These are phyloP conservation scores for Agraylea sexmaculata DNA, from an alignment of 1,140 invertebrate species.

Conservation along the genomic window DNA sequence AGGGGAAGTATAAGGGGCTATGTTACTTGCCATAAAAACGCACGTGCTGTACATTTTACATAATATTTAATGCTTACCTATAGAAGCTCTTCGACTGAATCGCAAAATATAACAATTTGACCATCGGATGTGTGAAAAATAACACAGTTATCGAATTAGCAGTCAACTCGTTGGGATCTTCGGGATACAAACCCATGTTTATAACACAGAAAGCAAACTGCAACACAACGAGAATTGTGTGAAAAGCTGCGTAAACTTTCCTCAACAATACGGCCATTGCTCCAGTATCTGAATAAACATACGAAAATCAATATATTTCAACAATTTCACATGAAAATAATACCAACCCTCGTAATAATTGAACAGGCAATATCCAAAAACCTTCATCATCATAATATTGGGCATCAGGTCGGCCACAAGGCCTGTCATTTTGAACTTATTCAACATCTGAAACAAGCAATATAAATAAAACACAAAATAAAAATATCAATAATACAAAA, in stretches of 20 bases:
- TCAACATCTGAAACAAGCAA: conserved; percentile 34
- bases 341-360: conserved; percentile 54
- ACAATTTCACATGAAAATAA: conserved; percentile 10
- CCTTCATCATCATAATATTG: conserved; percentile 66
- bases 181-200: conserved; percentile 56
- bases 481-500: conserved; percentile 21
- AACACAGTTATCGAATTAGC: conserved; percentile 70
- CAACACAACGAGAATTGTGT: conserved; percentile 49
- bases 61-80: conserved; percentile 36
- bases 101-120: conserved; percentile 62
- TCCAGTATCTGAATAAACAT: conserved; percentile 31
- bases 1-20: too few relatives aligned
- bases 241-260: conserved; percentile 46
- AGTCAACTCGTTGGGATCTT: conserved; percentile 68
- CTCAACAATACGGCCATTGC: conserved; percentile 43
- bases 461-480: neutral
- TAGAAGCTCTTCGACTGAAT: conserved; percentile 63
- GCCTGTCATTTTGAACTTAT: conserved; percentile 41
- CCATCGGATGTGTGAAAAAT: conserved; percentile 65
- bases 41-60: too few relatives aligned
- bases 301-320: neutral
- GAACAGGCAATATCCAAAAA: conserved; percentile 62
- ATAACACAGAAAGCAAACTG: conserved; percentile 52
- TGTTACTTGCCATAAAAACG: too few relatives aligned
- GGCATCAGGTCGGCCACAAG: conserved; percentile 72